Evolutionary conservation across 1,140 invertebrate species (phyloP).

Genomic region (Geopemphigus sp.): DNA sequence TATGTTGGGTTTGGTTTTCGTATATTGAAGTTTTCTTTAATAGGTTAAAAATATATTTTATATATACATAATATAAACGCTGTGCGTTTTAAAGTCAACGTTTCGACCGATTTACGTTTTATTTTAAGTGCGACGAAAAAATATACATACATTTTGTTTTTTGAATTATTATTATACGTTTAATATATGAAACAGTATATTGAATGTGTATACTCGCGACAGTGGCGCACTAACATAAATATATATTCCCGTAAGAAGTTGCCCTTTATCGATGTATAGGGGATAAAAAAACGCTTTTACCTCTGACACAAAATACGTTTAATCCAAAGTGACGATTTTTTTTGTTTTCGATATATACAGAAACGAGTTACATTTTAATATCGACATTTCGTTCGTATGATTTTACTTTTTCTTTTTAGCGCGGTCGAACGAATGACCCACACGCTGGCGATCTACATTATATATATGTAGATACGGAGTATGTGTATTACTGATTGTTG

Average conservation of each 20-base stretch:
- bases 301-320: neutral
- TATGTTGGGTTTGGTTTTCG: too few relatives aligned
- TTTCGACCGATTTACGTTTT: slow-evolving; percentile 2
- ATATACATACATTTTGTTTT: neutral
- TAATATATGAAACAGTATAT: neutral
- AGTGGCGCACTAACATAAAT: neutral
- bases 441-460: too few relatives aligned
- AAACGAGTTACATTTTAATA: slow-evolving; percentile 14
- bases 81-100: slow-evolving; percentile 19
- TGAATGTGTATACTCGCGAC: too few relatives aligned
- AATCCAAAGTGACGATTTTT: neutral
- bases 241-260: neutral
- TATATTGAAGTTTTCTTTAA: too few relatives aligned
- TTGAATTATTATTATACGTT: neutral
- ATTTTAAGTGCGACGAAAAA: slow-evolving; percentile 5
- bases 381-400: neutral
- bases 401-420: neutral
- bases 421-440: neutral
- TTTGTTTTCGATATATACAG: neutral
- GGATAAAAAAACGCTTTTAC: slow-evolving; percentile 1
- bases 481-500: too few relatives aligned
- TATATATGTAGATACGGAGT: too few relatives aligned
- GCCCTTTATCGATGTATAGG: neutral
- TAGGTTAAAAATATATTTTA: too few relatives aligned
- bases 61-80: slow-evolving; percentile 24